A percentile compares a stretch with the other conserved stretches of the same genome.
Evolutionary conservation across 1,140 invertebrate species (phyloP).

Genomic region (Saccostrea glomerata): DNA sequence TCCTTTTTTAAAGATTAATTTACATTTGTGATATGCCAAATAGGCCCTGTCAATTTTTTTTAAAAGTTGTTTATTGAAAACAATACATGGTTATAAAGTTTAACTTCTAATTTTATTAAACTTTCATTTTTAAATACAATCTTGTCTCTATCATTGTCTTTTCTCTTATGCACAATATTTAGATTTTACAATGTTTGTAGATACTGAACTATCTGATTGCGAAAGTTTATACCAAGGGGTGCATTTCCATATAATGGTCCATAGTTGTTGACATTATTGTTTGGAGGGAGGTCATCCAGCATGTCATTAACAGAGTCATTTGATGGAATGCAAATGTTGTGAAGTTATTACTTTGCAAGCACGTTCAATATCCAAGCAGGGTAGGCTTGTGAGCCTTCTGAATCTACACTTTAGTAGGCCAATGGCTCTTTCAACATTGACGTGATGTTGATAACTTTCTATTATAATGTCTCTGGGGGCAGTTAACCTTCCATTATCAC

Average conservation of each 20-base stretch:
- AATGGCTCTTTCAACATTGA: constrained; percentile 12
- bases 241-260: no score
- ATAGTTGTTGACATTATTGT: no score
- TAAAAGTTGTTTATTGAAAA: no score
- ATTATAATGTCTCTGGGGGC: not conserved
- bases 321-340: no score
- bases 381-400: not conserved
- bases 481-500: no score
- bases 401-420: no score
- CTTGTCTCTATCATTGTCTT: not conserved
- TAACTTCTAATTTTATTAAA: not conserved
- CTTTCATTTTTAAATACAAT: constrained; percentile 10
- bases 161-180: no score
- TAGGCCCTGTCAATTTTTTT: no score
- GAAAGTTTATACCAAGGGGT: not conserved
- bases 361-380: not conserved
- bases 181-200: constrained; percentile 5
- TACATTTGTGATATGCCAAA: not conserved
- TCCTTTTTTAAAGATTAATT: not conserved
- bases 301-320: no score
- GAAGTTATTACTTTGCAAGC: not conserved
- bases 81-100: no score
- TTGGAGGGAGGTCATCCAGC: no score
- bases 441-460: not conserved
- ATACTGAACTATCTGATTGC: not conserved